A percentile compares a stretch with the other conserved stretches of the same genome.
Conservation (phyloP, 2,888 invertebrate species). For the Coelinius sp. region DNA sequence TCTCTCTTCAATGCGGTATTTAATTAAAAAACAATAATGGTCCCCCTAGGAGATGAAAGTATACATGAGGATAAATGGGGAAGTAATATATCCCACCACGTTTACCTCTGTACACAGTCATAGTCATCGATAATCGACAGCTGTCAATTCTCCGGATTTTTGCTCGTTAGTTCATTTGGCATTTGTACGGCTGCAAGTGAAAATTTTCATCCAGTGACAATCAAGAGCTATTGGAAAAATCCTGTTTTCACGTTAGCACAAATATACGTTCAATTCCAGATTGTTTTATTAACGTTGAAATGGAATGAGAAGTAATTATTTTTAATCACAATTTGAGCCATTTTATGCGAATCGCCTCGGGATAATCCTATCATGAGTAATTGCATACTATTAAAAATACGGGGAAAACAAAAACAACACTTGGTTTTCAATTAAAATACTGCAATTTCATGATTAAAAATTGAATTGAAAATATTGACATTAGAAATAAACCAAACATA, state of each 20-base stretch:
- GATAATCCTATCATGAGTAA: too few relatives aligned
- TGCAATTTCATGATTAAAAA: not conserved
- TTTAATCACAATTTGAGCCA: not conserved
- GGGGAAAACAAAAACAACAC: too few relatives aligned
- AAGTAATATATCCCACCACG: not conserved
- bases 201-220: not conserved
- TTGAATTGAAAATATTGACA: not conserved
- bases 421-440: not conserved
- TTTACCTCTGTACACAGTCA: not conserved
- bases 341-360: not conserved
- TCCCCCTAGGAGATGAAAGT: not conserved
- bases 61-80: not conserved
- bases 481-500: not conserved
- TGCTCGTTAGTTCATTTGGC: constrained; percentile 17
- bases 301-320: constrained; percentile 12
- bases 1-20: not conserved
- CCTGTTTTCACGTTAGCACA: not conserved
- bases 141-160: constrained; percentile 22
- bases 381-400: too few relatives aligned
- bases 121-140: constrained; percentile 8
- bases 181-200: not conserved
- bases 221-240: not conserved
- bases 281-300: not conserved
- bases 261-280: not conserved
- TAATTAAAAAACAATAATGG: not conserved